Conservation (phyloP, 1,140 invertebrate genomes). For the Drosophila nigrodunni region DNA sequence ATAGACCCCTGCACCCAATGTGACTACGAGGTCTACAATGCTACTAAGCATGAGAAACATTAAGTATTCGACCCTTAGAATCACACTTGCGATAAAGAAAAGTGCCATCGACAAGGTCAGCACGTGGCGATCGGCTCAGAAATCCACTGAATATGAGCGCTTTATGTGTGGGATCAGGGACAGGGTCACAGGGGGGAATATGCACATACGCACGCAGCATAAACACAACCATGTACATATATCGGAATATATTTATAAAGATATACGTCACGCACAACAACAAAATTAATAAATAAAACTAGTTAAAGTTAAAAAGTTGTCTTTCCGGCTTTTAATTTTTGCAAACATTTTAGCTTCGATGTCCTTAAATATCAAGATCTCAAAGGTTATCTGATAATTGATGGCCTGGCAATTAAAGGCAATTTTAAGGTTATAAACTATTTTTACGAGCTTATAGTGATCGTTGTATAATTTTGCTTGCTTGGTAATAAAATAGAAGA, state of each 20-base stretch:
- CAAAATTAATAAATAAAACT: too few relatives aligned
- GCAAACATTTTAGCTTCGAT: background rate
- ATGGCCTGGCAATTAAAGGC: background rate
- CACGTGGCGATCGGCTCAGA: conserved; percentile 48
- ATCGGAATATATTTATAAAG: background rate
- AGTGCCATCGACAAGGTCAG: conserved; percentile 71
- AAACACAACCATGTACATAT: background rate
- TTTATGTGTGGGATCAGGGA: conserved; percentile 27
- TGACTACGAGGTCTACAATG: too few relatives aligned
- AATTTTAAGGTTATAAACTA: too few relatives aligned
- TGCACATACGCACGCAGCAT: background rate
- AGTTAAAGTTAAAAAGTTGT: background rate
- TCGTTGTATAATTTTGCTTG: too few relatives aligned
- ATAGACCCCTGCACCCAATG: too few relatives aligned
- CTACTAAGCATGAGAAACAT: conserved; percentile 23
- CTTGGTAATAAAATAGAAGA: too few relatives aligned
- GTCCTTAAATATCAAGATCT: background rate
- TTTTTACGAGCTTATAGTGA: too few relatives aligned
- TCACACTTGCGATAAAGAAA: conserved; percentile 66
- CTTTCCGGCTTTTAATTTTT: background rate
- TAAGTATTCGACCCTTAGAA: conserved; percentile 57
- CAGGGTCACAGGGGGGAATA: conserved; percentile 15
- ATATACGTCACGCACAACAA: background rate
- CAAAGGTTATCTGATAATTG: background rate
- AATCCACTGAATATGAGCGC: conserved; percentile 15